These are phyloP conservation scores for Odontocolon sp. DNA, from an alignment of 2,888 invertebrate genomes.

Conservation along the genomic window DNA sequence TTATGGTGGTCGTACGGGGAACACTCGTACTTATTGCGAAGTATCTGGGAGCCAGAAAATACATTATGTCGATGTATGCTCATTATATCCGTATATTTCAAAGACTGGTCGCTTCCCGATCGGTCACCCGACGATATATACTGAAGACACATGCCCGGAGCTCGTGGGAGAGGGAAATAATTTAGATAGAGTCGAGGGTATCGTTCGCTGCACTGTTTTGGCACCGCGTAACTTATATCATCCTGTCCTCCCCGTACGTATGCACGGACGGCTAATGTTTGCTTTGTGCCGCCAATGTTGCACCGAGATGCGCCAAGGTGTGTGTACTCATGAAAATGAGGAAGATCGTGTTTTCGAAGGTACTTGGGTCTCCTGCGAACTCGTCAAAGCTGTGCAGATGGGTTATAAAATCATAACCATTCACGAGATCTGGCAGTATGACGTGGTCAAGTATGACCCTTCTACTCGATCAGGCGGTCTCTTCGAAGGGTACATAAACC, in stretches of 20 bases:
- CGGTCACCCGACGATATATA: no score
- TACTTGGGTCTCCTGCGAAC: slow-evolving; percentile 72
- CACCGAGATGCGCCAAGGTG: not conserved
- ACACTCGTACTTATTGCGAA: not conserved
- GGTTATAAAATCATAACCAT: no score
- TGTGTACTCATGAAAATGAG: not conserved
- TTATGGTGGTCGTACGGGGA: no score
- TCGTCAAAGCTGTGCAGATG: no score
- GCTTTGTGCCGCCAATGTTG: not conserved
- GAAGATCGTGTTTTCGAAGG: slow-evolving; percentile 58
- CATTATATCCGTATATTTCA: no score
- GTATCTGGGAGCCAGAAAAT: not conserved
- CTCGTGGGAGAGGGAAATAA: not conserved
- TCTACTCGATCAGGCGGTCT: slow-evolving; percentile 42
- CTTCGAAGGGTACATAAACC: no score
- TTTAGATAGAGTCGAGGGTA: no score
- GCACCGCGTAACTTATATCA: not conserved
- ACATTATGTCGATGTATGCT: not conserved
- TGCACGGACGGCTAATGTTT: no score
- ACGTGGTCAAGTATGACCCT: slow-evolving; percentile 53
- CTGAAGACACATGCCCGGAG: no score
- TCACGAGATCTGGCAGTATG: no score
- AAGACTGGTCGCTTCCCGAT: no score
- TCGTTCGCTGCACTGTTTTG: not conserved
- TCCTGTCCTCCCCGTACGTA: no score